Percentiles rank a stretch among this genome's conserved stretches.
Conservation (phyloP, 2,888 invertebrate genomes). For the Dasysyrphus tricinctus region DNA sequence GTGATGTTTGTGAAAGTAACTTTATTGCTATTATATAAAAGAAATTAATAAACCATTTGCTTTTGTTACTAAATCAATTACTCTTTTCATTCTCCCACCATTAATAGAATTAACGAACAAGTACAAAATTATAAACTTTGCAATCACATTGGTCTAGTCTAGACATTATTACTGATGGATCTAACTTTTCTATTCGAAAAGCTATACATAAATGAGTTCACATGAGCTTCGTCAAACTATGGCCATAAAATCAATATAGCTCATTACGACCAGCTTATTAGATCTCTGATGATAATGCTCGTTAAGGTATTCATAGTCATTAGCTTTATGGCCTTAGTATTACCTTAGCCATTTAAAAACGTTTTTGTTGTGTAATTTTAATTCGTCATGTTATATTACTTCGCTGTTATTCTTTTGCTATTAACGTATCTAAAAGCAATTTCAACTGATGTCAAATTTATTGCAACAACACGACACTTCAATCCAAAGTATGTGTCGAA, state of each 20-base stretch:
- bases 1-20: not conserved
- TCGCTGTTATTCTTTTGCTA: not conserved
- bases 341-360: not conserved
- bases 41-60: not conserved
- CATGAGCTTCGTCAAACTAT: not conserved
- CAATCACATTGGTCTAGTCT: slow-evolving; percentile 4
- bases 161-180: not conserved
- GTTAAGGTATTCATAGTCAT: slow-evolving; percentile 1
- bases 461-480: slow-evolving; percentile 34
- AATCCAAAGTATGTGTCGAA: slow-evolving; percentile 53
- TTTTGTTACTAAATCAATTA: not conserved
- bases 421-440: not conserved
- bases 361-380: not conserved
- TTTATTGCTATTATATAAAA: not conserved
- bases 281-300: not conserved
- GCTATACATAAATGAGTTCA: too few species aligned
- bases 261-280: not conserved
- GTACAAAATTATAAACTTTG: slow-evolving; percentile 13
- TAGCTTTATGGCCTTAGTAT: not conserved
- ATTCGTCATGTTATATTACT: not conserved
- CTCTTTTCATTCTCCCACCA: not conserved
- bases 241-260: not conserved
- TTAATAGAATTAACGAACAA: not conserved
- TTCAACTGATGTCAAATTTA: slow-evolving; percentile 32
- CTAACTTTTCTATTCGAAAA: not conserved